Evolutionary conservation across 37 sponge, comb jelly and placozoan genomes (phyloP), one percentile per base, ranked within the genome.

Genomic region (Eunapius fragilis): DNA sequence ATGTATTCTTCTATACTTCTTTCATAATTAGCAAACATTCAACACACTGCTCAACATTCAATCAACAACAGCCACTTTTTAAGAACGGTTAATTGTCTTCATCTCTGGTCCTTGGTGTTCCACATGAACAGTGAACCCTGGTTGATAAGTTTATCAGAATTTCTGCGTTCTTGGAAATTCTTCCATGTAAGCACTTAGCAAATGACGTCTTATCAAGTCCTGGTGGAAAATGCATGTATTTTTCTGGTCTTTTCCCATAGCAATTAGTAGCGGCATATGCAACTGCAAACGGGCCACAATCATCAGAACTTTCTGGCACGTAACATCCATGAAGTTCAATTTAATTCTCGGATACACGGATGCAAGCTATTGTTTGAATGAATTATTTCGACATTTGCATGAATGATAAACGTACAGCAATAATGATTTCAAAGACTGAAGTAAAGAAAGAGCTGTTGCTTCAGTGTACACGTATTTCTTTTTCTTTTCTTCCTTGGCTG

Each of bases 401-500:
- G n/a, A n/a, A n/a, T n/a, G n/a, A n/a, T n/a, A n/a, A n/a, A n/a
- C n/a, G n/a, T n/a, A n/a, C n/a, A n/a, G n/a, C n/a, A n/a, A n/a
- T n/a, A n/a, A n/a, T n/a, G n/a, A n/a, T n/a, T n/a, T n/a, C n/a
- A n/a, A n/a, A n/a, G n/a, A n/a, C n/a, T n/a, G n/a, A n/a, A n/a
- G 88, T 31, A 70, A 88, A 73, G 7, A 77, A 76, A 25, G 86
- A 79, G 67, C 68, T 75, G 25, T 45, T 69, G 6, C 27, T 49
- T 73, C 79, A 27, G 86, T 80, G 6, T 70, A 50, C 71, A 25
- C 3, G 41, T 86, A 79, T 58, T 58, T 58, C 14, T 19, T 58
- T 19, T 58, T 58, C 58, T 58, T 82, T 32, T 88, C 88, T 68
- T 24, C 35, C 35, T 88, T 78, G 36, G 88, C 88, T 31, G 76